Base-by-base conservation (phyloP, 1,140 invertebrate genomes). In the Drosophila simulans region DNA sequence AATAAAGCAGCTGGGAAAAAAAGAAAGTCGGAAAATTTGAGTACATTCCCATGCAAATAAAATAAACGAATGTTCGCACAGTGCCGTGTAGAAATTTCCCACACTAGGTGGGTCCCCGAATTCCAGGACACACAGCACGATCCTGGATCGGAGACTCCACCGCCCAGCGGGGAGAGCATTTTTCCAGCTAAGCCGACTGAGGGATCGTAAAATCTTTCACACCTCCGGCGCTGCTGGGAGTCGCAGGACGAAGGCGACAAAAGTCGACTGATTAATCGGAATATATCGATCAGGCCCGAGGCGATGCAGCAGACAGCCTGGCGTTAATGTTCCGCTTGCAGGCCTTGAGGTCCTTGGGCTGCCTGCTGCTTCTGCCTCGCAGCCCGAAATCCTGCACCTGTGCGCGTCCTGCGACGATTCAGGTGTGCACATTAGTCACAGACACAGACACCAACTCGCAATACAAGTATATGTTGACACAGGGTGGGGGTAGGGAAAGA, bases 351-450 rank as follows among this genome's bases (percentile, higher is more conserved):
- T 27, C 55, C 63, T 46, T 17, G 22, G 74, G 57, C 46, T 52
- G 45, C 76, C 57, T 71, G 37, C 37, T 39, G 64, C 27, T 77
- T 55, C 49, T 60, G 51, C 64, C 35, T 13, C 43, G 15, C 43
- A 40, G 48, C 13, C 45, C 46, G 13, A 48, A 51, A 17, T 48
- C 55, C 60, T 66, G 66, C 84, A 88, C 83, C 83, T 88, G 83
- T 88, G 84, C 84, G 75, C 76, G 81, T 88, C 83, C 83, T 88
- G 83, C 31, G 75, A 88, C 79, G 79, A 45, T 80, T 88, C 83
- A 88, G 83, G 83, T 88, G 83, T 83, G 85, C 84, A 71, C 83
- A 88, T 88, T 88, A 88, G 83, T 86, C 79, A 86, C 82, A 86
- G 64, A 48, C 52, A 68, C 64, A 55, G n/a, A 56, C 74, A 77